Conservation (phyloP, 2,113 vertebrate species). For the Sminthopsis crassicaudata region DNA sequence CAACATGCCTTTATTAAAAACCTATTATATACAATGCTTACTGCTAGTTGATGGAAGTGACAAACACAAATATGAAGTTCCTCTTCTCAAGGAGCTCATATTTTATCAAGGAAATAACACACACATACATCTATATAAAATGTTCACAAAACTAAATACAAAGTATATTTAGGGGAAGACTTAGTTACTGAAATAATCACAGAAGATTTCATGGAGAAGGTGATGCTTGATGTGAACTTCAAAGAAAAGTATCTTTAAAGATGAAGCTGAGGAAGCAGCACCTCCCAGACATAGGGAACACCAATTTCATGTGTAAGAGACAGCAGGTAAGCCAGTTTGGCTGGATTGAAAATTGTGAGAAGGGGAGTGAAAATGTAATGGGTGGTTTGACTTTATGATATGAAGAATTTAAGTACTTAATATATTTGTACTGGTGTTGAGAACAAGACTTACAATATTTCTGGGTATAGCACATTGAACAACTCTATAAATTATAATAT, state of each 20-base stretch:
- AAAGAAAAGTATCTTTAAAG: not conserved
- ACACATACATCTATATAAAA: not conserved
- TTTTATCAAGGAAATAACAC: not conserved
- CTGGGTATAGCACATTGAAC: not conserved
- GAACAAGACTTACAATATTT: not conserved
- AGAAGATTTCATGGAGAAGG: not conserved
- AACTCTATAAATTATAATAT: not conserved
- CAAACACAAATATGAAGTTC: not conserved
- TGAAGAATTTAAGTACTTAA: not conserved
- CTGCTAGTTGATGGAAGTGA: not conserved
- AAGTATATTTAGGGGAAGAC: not conserved
- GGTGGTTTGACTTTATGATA: not conserved
- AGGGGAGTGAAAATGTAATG: not conserved
- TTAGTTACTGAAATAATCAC: too few species aligned
- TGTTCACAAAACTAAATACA: not conserved
- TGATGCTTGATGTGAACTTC: not conserved
- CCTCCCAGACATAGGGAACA: too few species aligned
- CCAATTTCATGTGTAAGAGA: not conserved
- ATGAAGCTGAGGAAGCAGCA: not conserved
- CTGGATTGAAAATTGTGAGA: not conserved
- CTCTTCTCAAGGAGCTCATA: not conserved
- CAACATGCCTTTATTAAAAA: not conserved
- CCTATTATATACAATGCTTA: fast-evolving
- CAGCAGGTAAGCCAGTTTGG: not conserved
- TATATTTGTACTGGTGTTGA: not conserved